Percentiles rank a stretch among this genome's conserved stretches.
These are phyloP conservation scores for Drosophila kokeensis DNA, from an alignment of 2,888 invertebrate species.

Conservation along the genomic window DNA sequence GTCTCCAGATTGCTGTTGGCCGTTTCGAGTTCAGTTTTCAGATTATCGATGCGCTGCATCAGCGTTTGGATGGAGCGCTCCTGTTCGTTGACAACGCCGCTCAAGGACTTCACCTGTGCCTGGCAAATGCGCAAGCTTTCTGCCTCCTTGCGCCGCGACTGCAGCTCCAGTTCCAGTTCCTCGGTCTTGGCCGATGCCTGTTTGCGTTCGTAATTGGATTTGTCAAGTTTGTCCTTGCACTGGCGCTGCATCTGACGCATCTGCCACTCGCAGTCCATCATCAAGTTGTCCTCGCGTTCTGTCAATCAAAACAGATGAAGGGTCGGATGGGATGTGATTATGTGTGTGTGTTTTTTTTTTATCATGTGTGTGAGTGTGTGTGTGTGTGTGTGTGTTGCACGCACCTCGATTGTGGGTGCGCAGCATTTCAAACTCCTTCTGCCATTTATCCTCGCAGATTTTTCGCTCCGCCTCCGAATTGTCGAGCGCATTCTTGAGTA, in stretches of 20 bases:
- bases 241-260: constrained; percentile 90
- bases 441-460: constrained; percentile 87
- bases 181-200: constrained; percentile 86
- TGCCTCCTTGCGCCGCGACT: constrained; percentile 82
- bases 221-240: constrained; percentile 88
- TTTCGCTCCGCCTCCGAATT: constrained; percentile 87
- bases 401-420: constrained; percentile 87
- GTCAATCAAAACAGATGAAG: constrained; percentile 5
- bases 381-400: not conserved
- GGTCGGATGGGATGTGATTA: not conserved
- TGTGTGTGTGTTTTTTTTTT: not conserved
- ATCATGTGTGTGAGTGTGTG: constrained; percentile 2
- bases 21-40: constrained; percentile 86
- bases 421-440: constrained; percentile 88
- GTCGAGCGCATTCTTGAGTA: constrained; percentile 87
- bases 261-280: constrained; percentile 94
- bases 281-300: constrained; percentile 89
- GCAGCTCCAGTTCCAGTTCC: constrained; percentile 73
- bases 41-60: constrained; percentile 86
- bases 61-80: constrained; percentile 86
- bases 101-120: constrained; percentile 86
- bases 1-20: constrained; percentile 86
- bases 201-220: constrained; percentile 87
- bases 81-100: constrained; percentile 87
- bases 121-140: constrained; percentile 86